These are phyloP conservation scores for Heliothis peltigera DNA, from an alignment of 2,888 invertebrate genomes.

Conservation along the genomic window DNA sequence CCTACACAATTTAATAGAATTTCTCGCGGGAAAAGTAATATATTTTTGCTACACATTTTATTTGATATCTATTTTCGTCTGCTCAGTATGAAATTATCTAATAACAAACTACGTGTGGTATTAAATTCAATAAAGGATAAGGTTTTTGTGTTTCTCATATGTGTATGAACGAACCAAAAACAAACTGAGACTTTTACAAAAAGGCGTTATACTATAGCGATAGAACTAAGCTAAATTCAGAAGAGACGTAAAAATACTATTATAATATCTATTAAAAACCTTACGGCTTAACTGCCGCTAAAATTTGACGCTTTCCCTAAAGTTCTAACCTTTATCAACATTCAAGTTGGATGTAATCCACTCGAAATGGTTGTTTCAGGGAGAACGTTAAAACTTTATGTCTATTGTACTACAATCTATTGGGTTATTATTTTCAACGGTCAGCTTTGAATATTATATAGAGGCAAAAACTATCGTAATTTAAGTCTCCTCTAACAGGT, in stretches of 20 bases:
- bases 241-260: slow-evolving; percentile 59
- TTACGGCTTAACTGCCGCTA: slow-evolving; percentile 62
- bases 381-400: slow-evolving; percentile 64
- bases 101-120: slow-evolving; percentile 25
- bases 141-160: not conserved
- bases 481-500: slow-evolving; percentile 62
- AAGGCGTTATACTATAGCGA: slow-evolving; percentile 6
- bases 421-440: slow-evolving; percentile 59
- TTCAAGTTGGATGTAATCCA: slow-evolving; percentile 65
- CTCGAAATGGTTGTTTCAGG: slow-evolving; percentile 62
- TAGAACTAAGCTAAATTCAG: slow-evolving; percentile 40
- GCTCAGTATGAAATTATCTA: slow-evolving; percentile 50
- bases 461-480: slow-evolving; percentile 45
- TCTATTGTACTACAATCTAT: slow-evolving; percentile 63
- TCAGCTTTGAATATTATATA: slow-evolving; percentile 36
- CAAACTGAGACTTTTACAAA: no score
- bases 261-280: slow-evolving; percentile 66
- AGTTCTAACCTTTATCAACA: slow-evolving; percentile 67
- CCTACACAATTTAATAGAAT: slow-evolving; percentile 83
- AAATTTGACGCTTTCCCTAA: slow-evolving; percentile 64
- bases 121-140: not conserved
- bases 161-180: no score
- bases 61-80: slow-evolving; percentile 65
- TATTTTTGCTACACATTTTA: slow-evolving; percentile 72
- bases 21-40: slow-evolving; percentile 77